These are phyloP conservation scores for Buathra laborator DNA, from an alignment of 2,888 invertebrate genomes.

Conservation along the genomic window DNA sequence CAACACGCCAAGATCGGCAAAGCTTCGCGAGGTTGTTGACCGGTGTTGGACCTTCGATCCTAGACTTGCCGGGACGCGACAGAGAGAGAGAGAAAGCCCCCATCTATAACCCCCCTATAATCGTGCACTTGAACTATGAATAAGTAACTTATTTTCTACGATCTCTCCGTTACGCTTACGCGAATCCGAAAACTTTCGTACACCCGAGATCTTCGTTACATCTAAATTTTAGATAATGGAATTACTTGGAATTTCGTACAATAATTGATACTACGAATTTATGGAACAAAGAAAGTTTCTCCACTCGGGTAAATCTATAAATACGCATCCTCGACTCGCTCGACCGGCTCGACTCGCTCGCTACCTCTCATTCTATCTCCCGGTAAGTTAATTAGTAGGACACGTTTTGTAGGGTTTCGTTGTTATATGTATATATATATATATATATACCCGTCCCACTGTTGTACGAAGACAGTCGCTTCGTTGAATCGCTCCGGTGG, in stretches of 20 bases:
- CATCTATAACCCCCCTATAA: not conserved
- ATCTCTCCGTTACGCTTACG: conserved; percentile 11
- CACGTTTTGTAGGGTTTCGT: conserved; percentile 42
- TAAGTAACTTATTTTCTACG: conserved; percentile 6
- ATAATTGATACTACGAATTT: conserved; percentile 19
- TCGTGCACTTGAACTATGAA: conserved; percentile 28
- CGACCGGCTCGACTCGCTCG: not conserved
- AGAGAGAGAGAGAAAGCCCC: not conserved
- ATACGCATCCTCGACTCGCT: conserved; percentile 17
- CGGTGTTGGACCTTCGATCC: conserved; percentile 52
- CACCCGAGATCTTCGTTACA: not conserved
- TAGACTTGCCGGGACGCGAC: conserved; percentile 1
- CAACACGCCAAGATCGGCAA: conserved; percentile 44
- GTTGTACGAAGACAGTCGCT: conserved; percentile 7
- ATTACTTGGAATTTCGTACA: not conserved
- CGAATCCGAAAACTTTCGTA: not conserved
- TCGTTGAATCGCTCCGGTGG: conserved; percentile 30
- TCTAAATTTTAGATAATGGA: not conserved
- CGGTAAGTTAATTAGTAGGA: conserved; percentile 44
- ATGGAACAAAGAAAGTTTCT: conserved; percentile 29
- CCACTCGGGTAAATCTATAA: conserved; percentile 24
- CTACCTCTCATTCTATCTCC: conserved; percentile 31
- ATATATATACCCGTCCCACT: not conserved
- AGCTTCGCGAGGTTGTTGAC: conserved; percentile 61
- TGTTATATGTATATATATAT: not conserved